phyloP scores from a whole-genome alignment of 2,113 vertebrate genomes.

The Semnopithecus entellus region DNA sequence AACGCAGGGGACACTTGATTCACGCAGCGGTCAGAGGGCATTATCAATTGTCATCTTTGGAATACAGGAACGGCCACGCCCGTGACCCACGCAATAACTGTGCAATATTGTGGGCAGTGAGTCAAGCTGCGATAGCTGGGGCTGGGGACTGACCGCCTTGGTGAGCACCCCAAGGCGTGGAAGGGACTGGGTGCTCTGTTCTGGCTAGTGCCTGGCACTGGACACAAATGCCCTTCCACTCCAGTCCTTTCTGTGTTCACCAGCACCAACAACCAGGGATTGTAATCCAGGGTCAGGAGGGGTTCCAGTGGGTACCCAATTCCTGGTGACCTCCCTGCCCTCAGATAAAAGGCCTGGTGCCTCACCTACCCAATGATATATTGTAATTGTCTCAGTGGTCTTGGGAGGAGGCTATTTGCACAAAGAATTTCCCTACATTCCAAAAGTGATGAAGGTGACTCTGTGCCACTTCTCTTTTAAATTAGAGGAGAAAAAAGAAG shows the following conservation, averaged over 20 bases:
- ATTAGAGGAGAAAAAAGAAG: background rate
- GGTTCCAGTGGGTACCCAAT: background rate
- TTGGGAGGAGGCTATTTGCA: background rate
- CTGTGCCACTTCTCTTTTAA: background rate
- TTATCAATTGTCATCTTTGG: background rate
- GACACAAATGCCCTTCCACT: background rate
- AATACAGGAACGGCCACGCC: background rate
- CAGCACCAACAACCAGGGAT: background rate
- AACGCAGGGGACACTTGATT: background rate
- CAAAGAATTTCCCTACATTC: background rate
- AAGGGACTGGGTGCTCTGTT: background rate
- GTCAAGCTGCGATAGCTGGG: background rate
- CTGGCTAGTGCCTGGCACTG: background rate
- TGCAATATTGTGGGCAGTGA: background rate
- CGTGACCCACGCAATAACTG: too few relatives aligned
- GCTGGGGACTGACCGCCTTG: background rate
- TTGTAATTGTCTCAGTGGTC: background rate
- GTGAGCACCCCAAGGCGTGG: background rate
- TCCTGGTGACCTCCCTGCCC: background rate
- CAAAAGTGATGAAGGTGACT: background rate
- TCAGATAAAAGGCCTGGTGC: background rate
- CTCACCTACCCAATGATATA: background rate
- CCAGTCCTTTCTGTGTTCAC: background rate
- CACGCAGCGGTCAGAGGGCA: background rate
- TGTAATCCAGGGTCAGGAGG: background rate